Base-by-base conservation (phyloP, 2,797 vertebrate species). In the Pseudomugil tenellus region DNA sequence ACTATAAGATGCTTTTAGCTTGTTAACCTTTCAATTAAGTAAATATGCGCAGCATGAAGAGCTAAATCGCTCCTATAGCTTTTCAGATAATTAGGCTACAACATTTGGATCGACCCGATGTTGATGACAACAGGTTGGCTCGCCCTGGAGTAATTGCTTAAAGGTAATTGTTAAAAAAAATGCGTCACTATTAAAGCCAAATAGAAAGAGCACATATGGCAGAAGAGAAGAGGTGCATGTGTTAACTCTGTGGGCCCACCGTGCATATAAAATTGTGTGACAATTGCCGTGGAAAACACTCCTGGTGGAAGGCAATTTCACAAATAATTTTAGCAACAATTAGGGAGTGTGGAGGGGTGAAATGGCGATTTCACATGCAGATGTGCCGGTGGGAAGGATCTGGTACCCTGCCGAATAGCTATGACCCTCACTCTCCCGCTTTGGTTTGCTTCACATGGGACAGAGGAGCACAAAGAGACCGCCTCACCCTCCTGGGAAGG, bases 271-370 rank as follows among this genome's bases (percentile, higher is more conserved):
- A 75, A 92, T 87, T 55, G 51, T 81, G 85, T 91, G 79, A 84
- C 91, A 94, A 95, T 93, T 93, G 94, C 92, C 90, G 92, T 94
- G 94, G 92, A 78, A 86, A 93, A 93, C 92, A 92, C 91, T 95
- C 93, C 94, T 94, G 94, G 93, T 94, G 95, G 93, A 95, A 94
- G 93, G 94, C 95, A 96, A 96, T 96, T 96, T 96, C 96, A 96
- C 96, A 96, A 97, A 96, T 96, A 95, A 96, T 96, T 96, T 96
- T 95, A 93, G 93, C 91, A 95, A 96, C 96, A 97, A 96, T 96
- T 96, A 96, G 93, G 93, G 92, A 96, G 94, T 95, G 95, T 95
- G 96, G 92, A 93, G 88, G 96, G 95, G 95, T 97, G 96, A 97
- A 97, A 97, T 96, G 95, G 95, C 95, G 79, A 96, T 97, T 97